A percentile compares a stretch with the other conserved stretches of the same genome.
phyloP scores from a whole-genome alignment of 2,113 vertebrate species.

The Casuarius casuarius region DNA sequence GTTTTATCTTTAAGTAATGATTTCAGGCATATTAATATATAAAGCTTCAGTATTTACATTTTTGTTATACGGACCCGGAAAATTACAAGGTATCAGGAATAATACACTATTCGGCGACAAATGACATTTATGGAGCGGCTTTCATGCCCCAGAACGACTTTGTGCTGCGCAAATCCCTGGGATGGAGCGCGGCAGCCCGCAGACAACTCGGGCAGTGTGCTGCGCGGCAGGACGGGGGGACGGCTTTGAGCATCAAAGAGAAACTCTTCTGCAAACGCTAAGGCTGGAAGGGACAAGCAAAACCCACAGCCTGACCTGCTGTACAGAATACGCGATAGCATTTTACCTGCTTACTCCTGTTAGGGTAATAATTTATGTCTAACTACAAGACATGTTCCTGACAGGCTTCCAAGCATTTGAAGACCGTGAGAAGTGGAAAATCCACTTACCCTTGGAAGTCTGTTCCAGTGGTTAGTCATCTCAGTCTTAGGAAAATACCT shows the following conservation, averaged over 20 bases:
- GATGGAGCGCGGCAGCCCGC: not conserved
- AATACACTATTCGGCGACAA: not conserved
- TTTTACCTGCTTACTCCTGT: not conserved
- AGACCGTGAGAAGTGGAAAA: not conserved
- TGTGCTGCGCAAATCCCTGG: constrained; percentile 1
- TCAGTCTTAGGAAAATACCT: not conserved
- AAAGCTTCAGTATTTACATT: constrained; percentile 69
- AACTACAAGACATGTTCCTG: not conserved
- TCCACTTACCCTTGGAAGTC: not conserved
- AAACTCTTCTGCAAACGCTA: not conserved
- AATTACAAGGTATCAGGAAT: constrained; percentile 37
- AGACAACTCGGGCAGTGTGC: not conserved
- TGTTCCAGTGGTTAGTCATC: not conserved
- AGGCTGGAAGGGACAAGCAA: not conserved
- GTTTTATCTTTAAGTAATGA: constrained; percentile 70
- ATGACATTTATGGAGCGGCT: not conserved
- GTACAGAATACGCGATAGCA: not conserved
- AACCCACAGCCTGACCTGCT: not conserved
- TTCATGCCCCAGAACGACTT: not conserved
- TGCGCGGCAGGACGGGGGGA: not conserved
- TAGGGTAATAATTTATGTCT: not conserved
- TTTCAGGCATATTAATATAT: constrained; percentile 62
- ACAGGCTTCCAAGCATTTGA: not conserved
- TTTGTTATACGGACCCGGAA: constrained; percentile 22
- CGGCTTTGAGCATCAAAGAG: not conserved